These are phyloP conservation scores for Pristionchus japonicus DNA, from an alignment of 2,888 invertebrate genomes.

Conservation along the genomic window DNA sequence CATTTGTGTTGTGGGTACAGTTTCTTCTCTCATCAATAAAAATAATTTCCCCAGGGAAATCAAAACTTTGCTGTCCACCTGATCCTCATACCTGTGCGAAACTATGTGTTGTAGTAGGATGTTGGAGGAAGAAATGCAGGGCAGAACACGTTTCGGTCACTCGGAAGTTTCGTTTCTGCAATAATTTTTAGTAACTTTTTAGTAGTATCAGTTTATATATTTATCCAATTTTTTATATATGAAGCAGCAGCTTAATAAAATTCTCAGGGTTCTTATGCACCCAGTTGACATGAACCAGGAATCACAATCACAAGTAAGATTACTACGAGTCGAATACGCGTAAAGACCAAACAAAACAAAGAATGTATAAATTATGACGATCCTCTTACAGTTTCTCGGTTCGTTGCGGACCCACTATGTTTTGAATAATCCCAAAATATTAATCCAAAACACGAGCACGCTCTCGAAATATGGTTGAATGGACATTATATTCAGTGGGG, in stretches of 20 bases:
- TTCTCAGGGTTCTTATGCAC: no score
- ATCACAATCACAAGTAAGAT: no score
- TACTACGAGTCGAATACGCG: no score
- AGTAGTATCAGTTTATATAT: neutral
- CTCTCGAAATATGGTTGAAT: no score
- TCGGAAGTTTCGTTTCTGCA: neutral
- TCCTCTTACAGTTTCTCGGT: neutral
- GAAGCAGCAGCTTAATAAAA: no score
- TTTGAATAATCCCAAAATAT: no score
- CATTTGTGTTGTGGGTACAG: no score
- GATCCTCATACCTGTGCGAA: neutral
- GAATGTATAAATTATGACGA: neutral
- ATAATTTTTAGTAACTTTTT: neutral
- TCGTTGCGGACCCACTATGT: neutral
- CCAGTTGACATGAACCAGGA: no score
- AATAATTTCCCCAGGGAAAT: neutral
- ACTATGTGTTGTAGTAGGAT: neutral
- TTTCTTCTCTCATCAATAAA: neutral
- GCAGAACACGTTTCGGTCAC: conserved; percentile 26
- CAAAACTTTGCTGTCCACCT: neutral
- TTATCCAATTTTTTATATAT: no score
- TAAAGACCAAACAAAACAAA: neutral
- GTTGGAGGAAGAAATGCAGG: conserved; percentile 23
- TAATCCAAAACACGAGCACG: no score
- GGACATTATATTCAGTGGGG: no score